A percentile compares a stretch with the other conserved stretches of the same genome.
These are phyloP conservation scores for Tetranychus piercei DNA, from an alignment of 2,888 invertebrate species.

Conservation along the genomic window DNA sequence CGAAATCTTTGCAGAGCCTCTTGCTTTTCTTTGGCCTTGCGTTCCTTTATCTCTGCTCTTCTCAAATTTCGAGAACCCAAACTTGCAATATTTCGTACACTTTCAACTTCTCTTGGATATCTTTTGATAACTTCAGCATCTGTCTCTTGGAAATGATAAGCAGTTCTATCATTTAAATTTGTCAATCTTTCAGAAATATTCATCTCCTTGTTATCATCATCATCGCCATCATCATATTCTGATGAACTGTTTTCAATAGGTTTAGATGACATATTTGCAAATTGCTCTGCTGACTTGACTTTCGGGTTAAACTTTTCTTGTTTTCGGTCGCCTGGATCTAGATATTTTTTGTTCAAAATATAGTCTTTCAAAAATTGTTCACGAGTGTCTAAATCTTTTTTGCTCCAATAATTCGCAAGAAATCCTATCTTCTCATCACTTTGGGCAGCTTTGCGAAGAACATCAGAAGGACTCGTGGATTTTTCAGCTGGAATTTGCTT, in stretches of 20 bases:
- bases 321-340: slow-evolving; percentile 16
- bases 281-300: no score
- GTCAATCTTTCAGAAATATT: not conserved
- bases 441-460: slow-evolving; percentile 11
- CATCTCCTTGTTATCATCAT: slow-evolving; percentile 28
- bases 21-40: slow-evolving; percentile 51
- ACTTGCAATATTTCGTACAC: slow-evolving; percentile 17
- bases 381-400: slow-evolving; percentile 50
- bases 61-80: slow-evolving; percentile 60
- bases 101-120: slow-evolving; percentile 68
- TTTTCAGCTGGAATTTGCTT: slow-evolving; percentile 4
- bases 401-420: slow-evolving; percentile 58
- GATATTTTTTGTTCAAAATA: slow-evolving; percentile 57
- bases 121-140: slow-evolving; percentile 31
- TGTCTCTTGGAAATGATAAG: slow-evolving; percentile 19
- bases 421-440: slow-evolving; percentile 41
- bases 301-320: slow-evolving; percentile 28
- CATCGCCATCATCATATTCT: slow-evolving; percentile 60
- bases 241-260: no score
- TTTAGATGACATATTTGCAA: no score
- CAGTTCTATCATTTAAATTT: slow-evolving; percentile 18
- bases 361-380: slow-evolving; percentile 84
- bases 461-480: not conserved
- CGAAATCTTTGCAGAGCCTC: slow-evolving; percentile 73
- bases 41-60: slow-evolving; percentile 50